Evolutionary conservation across 2,113 vertebrate species (phyloP).

Genomic region (Rhabdornis inornatus): DNA sequence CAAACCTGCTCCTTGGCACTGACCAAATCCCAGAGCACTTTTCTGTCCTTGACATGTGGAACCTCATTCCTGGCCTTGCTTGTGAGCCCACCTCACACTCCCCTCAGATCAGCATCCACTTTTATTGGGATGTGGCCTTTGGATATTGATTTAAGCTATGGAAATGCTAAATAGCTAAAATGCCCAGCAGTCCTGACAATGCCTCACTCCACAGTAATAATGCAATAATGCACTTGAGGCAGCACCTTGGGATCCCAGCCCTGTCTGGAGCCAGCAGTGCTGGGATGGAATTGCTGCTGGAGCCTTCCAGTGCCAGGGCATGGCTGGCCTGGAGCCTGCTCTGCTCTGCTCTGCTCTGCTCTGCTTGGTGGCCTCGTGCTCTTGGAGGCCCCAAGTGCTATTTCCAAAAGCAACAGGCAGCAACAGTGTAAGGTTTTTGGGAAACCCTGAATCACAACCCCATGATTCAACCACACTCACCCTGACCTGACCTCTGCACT

Average conservation of each 20-base stretch:
- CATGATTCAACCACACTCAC: neutral
- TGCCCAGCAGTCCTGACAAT: neutral
- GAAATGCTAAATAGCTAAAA: neutral
- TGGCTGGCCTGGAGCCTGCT: neutral
- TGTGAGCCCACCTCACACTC: neutral
- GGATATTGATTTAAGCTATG: neutral
- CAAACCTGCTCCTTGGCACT: neutral
- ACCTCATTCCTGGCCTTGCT: neutral
- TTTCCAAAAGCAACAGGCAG: neutral
- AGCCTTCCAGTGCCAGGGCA: neutral
- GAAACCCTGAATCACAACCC: constrained; percentile 21
- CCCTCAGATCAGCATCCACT: neutral
- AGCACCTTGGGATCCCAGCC: neutral
- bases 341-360: neutral
- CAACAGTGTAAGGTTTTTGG: neutral
- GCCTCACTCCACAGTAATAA: neutral
- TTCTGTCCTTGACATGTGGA: neutral
- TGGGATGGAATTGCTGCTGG: neutral
- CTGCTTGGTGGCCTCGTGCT: neutral
- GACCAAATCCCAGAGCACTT: neutral
- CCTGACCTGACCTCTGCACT: neutral
- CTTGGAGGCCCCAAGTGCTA: neutral
- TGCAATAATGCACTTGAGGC: neutral
- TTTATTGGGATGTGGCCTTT: neutral
- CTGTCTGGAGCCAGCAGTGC: neutral